Evolutionary conservation across 2,113 vertebrate species (phyloP).

Genomic region (Tragelaphus imberbis): DNA sequence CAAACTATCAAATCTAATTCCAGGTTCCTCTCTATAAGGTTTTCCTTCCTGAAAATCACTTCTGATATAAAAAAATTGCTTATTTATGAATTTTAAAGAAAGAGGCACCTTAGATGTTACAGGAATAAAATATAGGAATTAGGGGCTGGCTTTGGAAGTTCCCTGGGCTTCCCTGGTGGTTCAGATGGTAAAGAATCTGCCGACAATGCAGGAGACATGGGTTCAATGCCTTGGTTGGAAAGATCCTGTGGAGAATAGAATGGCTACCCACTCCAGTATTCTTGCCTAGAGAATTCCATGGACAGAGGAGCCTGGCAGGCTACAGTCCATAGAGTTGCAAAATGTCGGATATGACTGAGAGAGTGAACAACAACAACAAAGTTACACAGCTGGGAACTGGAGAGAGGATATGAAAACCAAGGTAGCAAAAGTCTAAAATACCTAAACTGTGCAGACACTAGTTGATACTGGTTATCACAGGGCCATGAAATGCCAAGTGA

Average conservation of each 20-base stretch:
- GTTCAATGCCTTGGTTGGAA: neutral
- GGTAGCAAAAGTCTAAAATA: neutral
- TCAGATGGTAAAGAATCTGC: neutral
- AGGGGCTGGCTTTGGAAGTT: neutral
- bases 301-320: neutral
- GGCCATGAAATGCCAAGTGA: neutral
- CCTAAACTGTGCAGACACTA: too few relatives aligned
- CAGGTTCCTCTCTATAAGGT: neutral
- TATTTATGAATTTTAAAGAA: neutral
- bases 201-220: neutral
- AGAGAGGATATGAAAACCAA: neutral
- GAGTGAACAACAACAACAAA: neutral
- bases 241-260: neutral
- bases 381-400: neutral
- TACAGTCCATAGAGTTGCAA: neutral
- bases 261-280: neutral
- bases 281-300: neutral
- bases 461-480: neutral
- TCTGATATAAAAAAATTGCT: neutral
- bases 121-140: neutral
- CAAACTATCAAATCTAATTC: neutral
- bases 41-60: neutral
- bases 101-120: neutral
- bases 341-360: fast-evolving
- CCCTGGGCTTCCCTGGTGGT: neutral